These are phyloP conservation scores for Cartodere bifasciata DNA, from an alignment of 2,888 invertebrate species.

Conservation along the genomic window DNA sequence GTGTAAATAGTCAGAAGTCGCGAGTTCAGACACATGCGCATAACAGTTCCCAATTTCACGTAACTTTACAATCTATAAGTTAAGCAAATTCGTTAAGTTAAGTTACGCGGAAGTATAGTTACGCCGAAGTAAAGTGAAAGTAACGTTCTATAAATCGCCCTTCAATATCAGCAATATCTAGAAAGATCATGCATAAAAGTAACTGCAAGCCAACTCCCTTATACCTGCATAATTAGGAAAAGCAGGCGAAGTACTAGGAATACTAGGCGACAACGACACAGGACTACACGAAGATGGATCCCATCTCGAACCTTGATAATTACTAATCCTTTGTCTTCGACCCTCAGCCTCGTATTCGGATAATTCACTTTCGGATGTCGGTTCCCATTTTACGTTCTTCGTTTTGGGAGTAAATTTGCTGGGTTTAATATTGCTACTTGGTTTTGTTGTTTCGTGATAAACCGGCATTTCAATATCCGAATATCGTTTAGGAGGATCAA, in stretches of 20 bases:
- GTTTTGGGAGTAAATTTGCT: conserved; percentile 31
- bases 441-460: conserved; percentile 45
- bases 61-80: no score
- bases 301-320: conserved; percentile 30
- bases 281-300: conserved; percentile 42
- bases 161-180: no score
- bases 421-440: conserved; percentile 27
- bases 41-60: no score
- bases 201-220: no score
- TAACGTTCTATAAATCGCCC: no score
- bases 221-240: no score
- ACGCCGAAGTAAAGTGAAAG: no score
- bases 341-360: conserved; percentile 42
- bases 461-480: conserved; percentile 54
- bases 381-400: conserved; percentile 47
- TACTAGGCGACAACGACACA: conserved; percentile 43
- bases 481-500: conserved; percentile 41
- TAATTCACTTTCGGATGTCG: conserved; percentile 49
- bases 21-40: no score
- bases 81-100: no score
- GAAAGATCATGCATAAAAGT: no score
- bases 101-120: no score
- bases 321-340: conserved; percentile 30
- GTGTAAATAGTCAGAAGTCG: no score
- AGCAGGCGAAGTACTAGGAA: conserved; percentile 44